A percentile compares a stretch with the other conserved stretches of the same genome.
These are phyloP conservation scores for Aleiodes sp. DNA, from an alignment of 1,140 invertebrate genomes.

Conservation along the genomic window DNA sequence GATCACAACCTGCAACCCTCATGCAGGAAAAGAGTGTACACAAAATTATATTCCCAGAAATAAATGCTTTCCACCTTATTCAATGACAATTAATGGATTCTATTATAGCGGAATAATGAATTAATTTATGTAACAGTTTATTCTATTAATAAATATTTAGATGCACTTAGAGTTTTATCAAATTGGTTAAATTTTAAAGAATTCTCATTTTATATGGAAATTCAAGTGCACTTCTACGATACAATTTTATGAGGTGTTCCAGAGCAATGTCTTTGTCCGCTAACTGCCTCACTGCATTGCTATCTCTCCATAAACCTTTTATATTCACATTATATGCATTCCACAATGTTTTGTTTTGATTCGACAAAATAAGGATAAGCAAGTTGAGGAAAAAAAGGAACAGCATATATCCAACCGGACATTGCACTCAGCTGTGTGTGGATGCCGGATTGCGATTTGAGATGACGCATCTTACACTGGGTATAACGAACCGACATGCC, in stretches of 20 bases:
- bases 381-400: not conserved
- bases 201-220: not conserved
- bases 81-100: not conserved
- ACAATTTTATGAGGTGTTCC: not conserved
- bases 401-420: slow-evolving; percentile 29
- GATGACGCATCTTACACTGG: slow-evolving; percentile 33
- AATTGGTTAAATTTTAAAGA: too few relatives aligned
- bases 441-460: slow-evolving; percentile 12
- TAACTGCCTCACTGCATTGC: not conserved
- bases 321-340: not conserved
- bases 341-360: slow-evolving; percentile 6
- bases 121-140: not conserved
- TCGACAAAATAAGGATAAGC: slow-evolving; percentile 9
- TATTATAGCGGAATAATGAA: not conserved
- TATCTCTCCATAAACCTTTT: slow-evolving; percentile 3
- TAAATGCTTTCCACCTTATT: too few relatives aligned
- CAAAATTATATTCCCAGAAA: too few relatives aligned
- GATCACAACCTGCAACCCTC: slow-evolving; percentile 4
- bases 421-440: slow-evolving; percentile 24
- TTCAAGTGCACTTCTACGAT: not conserved
- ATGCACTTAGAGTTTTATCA: too few relatives aligned
- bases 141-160: too few relatives aligned
- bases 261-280: not conserved
- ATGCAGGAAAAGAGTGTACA: too few relatives aligned
- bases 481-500: slow-evolving; percentile 24